phyloP scores from a whole-genome alignment of 2,797 vertebrate genomes.

The Cheirogaleus major region DNA sequence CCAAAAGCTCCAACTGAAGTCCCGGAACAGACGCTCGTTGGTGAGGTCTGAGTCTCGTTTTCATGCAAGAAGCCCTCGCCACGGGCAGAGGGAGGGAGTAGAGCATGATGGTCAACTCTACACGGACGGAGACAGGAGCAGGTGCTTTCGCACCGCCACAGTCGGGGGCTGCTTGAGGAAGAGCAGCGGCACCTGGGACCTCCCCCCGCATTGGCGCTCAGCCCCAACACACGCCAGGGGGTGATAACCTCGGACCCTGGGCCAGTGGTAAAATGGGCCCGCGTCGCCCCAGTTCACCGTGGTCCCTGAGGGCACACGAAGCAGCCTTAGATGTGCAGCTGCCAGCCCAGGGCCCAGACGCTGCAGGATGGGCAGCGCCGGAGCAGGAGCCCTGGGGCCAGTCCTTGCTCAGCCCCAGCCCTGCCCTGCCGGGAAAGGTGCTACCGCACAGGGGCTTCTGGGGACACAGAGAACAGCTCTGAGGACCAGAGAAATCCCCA shows the following conservation, averaged over 20 bases:
- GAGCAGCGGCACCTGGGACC: too few species aligned
- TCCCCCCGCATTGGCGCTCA: not conserved
- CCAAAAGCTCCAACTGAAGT: not conserved
- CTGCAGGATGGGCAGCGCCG: fast-evolving
- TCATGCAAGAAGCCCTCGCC: not conserved
- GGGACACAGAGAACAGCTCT: fast-evolving
- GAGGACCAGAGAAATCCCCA: not conserved
- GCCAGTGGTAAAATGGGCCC: not conserved
- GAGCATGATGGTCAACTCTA: fast-evolving
- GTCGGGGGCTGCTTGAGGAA: fast-evolving
- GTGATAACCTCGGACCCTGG: not conserved
- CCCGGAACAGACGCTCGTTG: not conserved
- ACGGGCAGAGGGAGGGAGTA: not conserved
- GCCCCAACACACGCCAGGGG: not conserved
- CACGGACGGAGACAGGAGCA: not conserved
- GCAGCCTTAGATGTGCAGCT: not conserved
- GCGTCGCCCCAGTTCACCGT: fast-evolving
- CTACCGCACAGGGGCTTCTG: not conserved
- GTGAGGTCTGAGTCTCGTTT: not conserved
- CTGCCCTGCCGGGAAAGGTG: not conserved
- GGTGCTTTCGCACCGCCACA: fast-evolving
- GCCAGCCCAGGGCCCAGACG: not conserved
- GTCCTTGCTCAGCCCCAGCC: not conserved
- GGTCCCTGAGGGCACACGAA: fast-evolving
- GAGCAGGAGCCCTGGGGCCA: fast-evolving